phyloP scores from a whole-genome alignment of 2,797 vertebrate species.

The Trachurus trachurus region DNA sequence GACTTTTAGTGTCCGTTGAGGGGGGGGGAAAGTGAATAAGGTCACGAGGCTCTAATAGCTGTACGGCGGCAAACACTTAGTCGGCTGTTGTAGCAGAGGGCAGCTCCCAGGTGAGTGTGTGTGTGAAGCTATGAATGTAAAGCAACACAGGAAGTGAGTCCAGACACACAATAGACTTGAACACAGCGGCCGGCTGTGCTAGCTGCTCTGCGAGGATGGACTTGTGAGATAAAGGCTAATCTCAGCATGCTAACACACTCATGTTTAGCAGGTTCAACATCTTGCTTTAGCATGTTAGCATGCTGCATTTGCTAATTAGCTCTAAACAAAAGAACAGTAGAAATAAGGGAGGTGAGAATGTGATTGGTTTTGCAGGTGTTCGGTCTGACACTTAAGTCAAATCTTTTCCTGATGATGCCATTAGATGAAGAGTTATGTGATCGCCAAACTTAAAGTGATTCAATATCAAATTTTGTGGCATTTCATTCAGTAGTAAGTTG shows the following conservation, averaged over 20 bases:
- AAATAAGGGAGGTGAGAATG: background rate
- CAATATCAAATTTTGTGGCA: background rate
- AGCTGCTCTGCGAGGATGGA: background rate
- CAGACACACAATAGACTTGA: background rate
- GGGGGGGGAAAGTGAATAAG: background rate
- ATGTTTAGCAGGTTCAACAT: background rate
- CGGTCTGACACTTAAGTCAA: background rate
- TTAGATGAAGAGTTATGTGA: background rate
- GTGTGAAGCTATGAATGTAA: background rate
- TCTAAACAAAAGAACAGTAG: background rate
- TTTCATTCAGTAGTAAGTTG: background rate
- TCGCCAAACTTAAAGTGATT: background rate
- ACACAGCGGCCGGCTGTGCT: background rate
- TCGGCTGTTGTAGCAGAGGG: background rate
- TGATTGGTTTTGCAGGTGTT: background rate
- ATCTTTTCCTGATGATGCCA: background rate
- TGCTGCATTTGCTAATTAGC: background rate
- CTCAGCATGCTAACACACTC: background rate
- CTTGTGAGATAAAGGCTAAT: background rate
- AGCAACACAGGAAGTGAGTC: background rate
- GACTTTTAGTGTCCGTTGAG: background rate
- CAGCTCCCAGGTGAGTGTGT: background rate
- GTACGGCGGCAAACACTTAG: background rate
- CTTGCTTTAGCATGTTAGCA: background rate
- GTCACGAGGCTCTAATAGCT: slow-evolving; percentile 11